Conservation (phyloP, 2,888 invertebrate genomes). For the Trichogramma dendrolimi region DNA sequence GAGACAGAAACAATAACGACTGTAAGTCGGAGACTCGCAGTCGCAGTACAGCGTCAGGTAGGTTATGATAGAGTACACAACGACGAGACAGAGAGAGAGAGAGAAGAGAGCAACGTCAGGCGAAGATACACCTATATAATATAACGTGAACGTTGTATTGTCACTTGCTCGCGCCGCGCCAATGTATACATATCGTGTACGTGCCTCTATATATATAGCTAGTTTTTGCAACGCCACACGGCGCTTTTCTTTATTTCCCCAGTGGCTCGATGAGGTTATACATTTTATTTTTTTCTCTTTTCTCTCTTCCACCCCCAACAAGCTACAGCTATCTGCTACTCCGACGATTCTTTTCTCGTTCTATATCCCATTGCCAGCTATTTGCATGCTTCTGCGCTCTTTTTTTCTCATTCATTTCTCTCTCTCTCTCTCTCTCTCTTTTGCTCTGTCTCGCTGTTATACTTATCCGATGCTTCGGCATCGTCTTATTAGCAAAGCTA, state of each 20-base stretch:
- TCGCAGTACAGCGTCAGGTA: too few species aligned
- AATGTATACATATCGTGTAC: slow-evolving; percentile 25
- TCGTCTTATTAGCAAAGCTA: slow-evolving; percentile 54
- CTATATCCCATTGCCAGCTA: slow-evolving; percentile 7
- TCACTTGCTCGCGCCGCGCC: slow-evolving; percentile 26
- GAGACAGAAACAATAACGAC: too few species aligned
- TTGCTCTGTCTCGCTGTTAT: slow-evolving; percentile 36
- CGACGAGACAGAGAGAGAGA: too few species aligned
- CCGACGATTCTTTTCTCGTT: slow-evolving; percentile 20
- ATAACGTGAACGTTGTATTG: slow-evolving; percentile 29
- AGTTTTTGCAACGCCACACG: slow-evolving; percentile 23
- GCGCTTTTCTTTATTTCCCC: slow-evolving; percentile 53
- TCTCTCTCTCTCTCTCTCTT: slow-evolving; percentile 28
- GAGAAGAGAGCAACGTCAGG: too few species aligned
- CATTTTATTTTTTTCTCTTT: slow-evolving; percentile 44
- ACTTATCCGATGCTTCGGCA: slow-evolving; percentile 44
- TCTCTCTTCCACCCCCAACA: slow-evolving; percentile 27
- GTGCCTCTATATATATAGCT: slow-evolving; percentile 47
- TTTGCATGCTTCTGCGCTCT: slow-evolving; percentile 4
- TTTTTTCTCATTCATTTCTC: slow-evolving; percentile 25
- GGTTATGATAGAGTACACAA: too few species aligned
- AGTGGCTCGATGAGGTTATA: slow-evolving; percentile 53
- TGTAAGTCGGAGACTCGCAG: too few species aligned
- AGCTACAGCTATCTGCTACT: slow-evolving; percentile 2
- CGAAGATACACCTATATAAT: too few species aligned